These are phyloP conservation scores for Lates calcarifer DNA, from an alignment of 2,113 vertebrate genomes.

Conservation along the genomic window DNA sequence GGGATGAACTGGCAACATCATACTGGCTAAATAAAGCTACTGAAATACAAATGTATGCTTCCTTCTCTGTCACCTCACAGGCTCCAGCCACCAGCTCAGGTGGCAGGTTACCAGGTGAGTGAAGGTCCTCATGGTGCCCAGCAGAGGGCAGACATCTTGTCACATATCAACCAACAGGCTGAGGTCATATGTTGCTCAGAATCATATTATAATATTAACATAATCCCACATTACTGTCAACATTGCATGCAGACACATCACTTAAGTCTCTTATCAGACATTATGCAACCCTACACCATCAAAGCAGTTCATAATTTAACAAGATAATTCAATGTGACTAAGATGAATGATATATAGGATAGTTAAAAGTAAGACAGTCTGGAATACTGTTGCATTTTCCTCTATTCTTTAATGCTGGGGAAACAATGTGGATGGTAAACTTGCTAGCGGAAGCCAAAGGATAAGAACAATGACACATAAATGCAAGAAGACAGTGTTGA, in stretches of 20 bases:
- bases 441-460: background rate
- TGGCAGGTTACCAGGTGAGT: slow-evolving; percentile 64
- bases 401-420: background rate
- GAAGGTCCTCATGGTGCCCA: slow-evolving; percentile 63
- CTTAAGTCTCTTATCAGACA: slow-evolving; percentile 28
- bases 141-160: slow-evolving; percentile 79
- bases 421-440: background rate
- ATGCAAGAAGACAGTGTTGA: background rate
- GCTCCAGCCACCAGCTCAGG: slow-evolving; percentile 34
- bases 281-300: slow-evolving; percentile 26
- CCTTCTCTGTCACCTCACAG: background rate
- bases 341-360: slow-evolving; percentile 23
- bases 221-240: slow-evolving; percentile 28
- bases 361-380: background rate
- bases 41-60: background rate
- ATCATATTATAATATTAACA: slow-evolving; percentile 24
- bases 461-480: slow-evolving; percentile 5
- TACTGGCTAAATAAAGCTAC: background rate
- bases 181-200: slow-evolving; percentile 45
- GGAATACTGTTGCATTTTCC: background rate
- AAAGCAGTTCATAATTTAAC: slow-evolving; percentile 34
- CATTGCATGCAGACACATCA: slow-evolving; percentile 29
- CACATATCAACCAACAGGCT: slow-evolving; percentile 43
- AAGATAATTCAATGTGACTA: slow-evolving; percentile 9
- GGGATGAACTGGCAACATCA: background rate